Base-by-base conservation (phyloP, 2,113 vertebrate species). In the Calyptommatus sinebrachiatus region DNA sequence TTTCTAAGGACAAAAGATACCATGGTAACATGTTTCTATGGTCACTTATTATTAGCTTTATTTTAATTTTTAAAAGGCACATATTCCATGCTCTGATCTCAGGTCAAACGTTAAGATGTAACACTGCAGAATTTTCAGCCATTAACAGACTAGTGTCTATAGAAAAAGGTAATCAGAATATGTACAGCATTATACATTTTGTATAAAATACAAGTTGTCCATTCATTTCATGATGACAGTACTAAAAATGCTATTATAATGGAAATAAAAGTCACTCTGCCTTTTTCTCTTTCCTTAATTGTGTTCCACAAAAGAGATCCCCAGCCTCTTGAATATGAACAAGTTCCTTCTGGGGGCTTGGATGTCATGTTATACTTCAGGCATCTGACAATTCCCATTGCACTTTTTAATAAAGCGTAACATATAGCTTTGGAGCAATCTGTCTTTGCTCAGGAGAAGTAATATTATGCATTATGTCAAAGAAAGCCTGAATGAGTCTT, bases 391-490 rank as follows among this genome's bases (percentile, higher is more conserved):
- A 31, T 79, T 84, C 78, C 80, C 66, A 24, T 41, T 5, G 50
- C 67, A n/a, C 35, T 2, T 70, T 87, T 87, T 78, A 89, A 90
- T 86, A 86, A 92, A 84, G 74, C 10, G 22, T 85, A 76, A 71
- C 83, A 74, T 71, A 5, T 7, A 84, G 86, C 85, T 87, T 71
- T 73, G 77, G 75, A 18, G 0, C 76, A 68, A 88, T 86, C 84
- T 89, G 80, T 73, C 69, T 87, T 81, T 77, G 67, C 74, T 76
- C 85, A 81, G 41, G 73, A 88, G 88, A 83, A 83, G 53, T 66
- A 29, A 31, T 29, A 60, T 8, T 3, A 29, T 68, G n/a, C 81
- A 71, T 46, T 81, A n/a, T 71, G 74, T 83, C 83, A 84, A 57
- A 71, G 68, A 79, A 53, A 80, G 72, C 76, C 88, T 57, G 66